phyloP scores from a whole-genome alignment of 1,140 invertebrate species.

The Laodelphax striatellus region DNA sequence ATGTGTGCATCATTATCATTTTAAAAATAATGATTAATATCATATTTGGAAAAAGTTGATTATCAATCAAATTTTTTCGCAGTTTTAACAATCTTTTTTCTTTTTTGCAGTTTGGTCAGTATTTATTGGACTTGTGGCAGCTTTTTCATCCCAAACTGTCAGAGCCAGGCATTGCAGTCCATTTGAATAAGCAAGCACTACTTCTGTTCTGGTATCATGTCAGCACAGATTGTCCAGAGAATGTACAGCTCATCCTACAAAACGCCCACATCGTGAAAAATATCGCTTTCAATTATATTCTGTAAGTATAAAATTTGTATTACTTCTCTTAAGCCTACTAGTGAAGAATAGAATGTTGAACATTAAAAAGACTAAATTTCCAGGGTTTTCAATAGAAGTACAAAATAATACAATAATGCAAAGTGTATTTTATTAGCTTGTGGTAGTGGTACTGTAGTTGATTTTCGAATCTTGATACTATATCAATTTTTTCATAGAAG shows the following conservation, averaged over 20 bases:
- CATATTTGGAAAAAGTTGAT: no score
- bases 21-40: no score
- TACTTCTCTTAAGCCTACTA: not conserved
- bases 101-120: slow-evolving; percentile 62
- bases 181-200: slow-evolving; percentile 90
- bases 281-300: slow-evolving; percentile 92
- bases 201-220: slow-evolving; percentile 88
- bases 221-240: slow-evolving; percentile 83
- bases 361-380: no score
- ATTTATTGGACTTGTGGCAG: slow-evolving; percentile 84
- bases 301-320: slow-evolving; percentile 50
- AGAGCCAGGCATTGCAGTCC: slow-evolving; percentile 87
- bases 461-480: no score
- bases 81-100: not conserved
- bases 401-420: no score
- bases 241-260: slow-evolving; percentile 73
- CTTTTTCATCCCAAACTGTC: slow-evolving; percentile 88
- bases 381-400: no score
- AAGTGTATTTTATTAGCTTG: no score
- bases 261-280: slow-evolving; percentile 79
- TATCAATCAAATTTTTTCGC: no score
- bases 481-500: no score
- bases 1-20: no score
- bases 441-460: no score
- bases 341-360: no score